Percentiles rank a stretch among this genome's conserved stretches.
Conservation (phyloP, 2,797 vertebrate genomes). For the Sphenodon punctatus region DNA sequence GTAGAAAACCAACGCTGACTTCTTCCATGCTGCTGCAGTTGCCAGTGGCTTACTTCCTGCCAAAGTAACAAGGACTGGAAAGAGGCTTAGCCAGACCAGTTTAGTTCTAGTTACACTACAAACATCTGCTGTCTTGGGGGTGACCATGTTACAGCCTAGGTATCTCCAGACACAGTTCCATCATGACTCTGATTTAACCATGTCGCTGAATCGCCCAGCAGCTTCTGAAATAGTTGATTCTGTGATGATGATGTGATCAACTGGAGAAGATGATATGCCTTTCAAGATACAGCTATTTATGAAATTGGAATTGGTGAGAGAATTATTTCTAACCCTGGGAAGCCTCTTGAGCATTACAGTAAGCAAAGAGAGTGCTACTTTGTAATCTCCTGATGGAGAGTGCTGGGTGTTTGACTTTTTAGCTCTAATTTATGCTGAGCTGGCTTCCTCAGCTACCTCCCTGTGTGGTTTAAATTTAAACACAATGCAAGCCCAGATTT, state of each 20-base stretch:
- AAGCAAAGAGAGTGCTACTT: neutral
- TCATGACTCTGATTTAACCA: neutral
- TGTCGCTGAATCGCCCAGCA: neutral
- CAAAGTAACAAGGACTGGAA: neutral
- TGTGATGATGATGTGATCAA: neutral
- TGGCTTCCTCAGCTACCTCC: neutral
- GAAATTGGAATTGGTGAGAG: neutral
- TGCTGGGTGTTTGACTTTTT: neutral
- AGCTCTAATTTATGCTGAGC: neutral
- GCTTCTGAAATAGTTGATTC: neutral
- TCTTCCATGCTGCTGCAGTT: neutral
- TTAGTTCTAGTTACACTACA: neutral
- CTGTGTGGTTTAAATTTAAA: neutral
- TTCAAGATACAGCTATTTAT: neutral
- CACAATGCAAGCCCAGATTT: too few species aligned
- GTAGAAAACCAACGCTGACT: neutral
- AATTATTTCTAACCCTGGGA: fast-evolving
- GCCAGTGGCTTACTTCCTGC: neutral
- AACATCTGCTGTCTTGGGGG: neutral
- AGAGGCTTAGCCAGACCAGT: neutral
- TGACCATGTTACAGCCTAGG: neutral
- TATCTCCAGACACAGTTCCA: neutral
- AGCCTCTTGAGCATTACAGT: neutral
- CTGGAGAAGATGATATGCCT: conserved; percentile 15
- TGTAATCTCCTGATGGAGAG: neutral